Evolutionary conservation across 2,888 invertebrate species (phyloP).

Genomic region (Drosophila cracens): DNA sequence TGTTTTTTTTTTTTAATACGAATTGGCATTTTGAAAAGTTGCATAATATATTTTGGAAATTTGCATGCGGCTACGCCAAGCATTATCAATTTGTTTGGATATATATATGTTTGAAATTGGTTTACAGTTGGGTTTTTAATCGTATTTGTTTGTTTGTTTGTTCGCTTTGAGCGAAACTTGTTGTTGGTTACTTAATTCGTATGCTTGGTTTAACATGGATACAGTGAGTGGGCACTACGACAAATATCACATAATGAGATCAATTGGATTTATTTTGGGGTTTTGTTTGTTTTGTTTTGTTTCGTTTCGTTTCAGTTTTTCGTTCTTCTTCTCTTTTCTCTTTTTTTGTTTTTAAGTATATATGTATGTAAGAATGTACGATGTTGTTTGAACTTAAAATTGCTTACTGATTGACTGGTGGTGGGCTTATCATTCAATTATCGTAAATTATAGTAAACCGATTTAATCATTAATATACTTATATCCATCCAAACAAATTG

Average conservation of each 20-base stretch:
- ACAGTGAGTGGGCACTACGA: conserved; percentile 79
- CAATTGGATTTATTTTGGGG: conserved; percentile 78
- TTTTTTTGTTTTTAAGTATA: conserved; percentile 24
- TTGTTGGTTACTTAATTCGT: conserved; percentile 48
- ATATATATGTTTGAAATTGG: conserved; percentile 8
- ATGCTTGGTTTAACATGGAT: conserved; percentile 58
- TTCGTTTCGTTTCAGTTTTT: conserved; percentile 22
- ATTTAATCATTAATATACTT: conserved; percentile 8
- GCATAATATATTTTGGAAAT: conserved; percentile 21
- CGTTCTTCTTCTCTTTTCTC: neutral
- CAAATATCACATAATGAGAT: conserved; percentile 83
- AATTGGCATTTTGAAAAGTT: conserved; percentile 58
- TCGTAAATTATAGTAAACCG: conserved; percentile 34
- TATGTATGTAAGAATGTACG: conserved; percentile 52
- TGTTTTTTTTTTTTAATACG: conserved; percentile 9
- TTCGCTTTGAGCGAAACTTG: conserved; percentile 56
- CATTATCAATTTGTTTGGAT: conserved; percentile 7
- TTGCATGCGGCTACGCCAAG: conserved; percentile 17
- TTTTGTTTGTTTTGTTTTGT: conserved; percentile 40
- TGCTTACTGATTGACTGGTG: conserved; percentile 52
- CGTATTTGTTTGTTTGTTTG: conserved; percentile 4
- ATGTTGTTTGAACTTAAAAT: conserved; percentile 61
- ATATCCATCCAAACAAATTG: conserved; percentile 19
- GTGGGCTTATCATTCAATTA: conserved; percentile 54
- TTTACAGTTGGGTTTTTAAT: conserved; percentile 24